A percentile compares a stretch with the other conserved stretches of the same genome.
phyloP scores from a whole-genome alignment of 1,140 invertebrate genomes.

The Camponotus pennsylvanicus region DNA sequence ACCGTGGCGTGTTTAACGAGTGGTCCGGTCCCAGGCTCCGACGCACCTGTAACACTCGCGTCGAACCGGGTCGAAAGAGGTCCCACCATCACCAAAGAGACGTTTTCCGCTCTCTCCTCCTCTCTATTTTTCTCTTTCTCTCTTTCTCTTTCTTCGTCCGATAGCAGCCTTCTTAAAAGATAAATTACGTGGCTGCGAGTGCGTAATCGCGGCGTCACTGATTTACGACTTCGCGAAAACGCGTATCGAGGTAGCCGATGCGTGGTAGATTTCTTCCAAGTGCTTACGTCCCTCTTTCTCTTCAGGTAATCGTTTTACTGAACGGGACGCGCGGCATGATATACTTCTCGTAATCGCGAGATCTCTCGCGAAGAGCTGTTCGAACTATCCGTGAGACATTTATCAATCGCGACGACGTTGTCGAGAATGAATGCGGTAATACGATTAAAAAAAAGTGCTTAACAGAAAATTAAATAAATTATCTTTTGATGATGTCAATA shows the following conservation, averaged over 20 bases:
- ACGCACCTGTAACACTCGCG: conserved; percentile 75
- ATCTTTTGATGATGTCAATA: neutral
- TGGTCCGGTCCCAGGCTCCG: conserved; percentile 77
- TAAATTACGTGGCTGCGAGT: conserved; percentile 57
- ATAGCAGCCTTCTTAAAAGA: conserved; percentile 51
- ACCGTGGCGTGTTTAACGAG: conserved; percentile 76
- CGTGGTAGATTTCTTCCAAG: conserved; percentile 3
- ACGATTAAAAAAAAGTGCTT: conserved; percentile 20
- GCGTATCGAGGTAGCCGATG: conserved; percentile 60
- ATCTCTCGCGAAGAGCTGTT: conserved; percentile 21
- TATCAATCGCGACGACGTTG: conserved; percentile 32
- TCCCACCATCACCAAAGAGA: conserved; percentile 12
- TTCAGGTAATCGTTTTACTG: conserved; percentile 38
- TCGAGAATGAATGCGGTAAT: conserved; percentile 10
- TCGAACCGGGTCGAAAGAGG: conserved; percentile 59
- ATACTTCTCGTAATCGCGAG: conserved; percentile 39
- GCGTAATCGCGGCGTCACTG: conserved; percentile 57
- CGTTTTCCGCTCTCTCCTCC: conserved; percentile 32
- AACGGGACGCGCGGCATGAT: conserved; percentile 36
- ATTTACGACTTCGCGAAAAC: conserved; percentile 63
- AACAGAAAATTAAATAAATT: conserved; percentile 27
- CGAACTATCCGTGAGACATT: conserved; percentile 11
- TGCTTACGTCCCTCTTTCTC: conserved; percentile 20
- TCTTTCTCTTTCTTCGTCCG: neutral
- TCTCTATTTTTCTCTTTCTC: neutral